phyloP scores from a whole-genome alignment of 2,797 vertebrate species.

The Cryptoprocta ferox region DNA sequence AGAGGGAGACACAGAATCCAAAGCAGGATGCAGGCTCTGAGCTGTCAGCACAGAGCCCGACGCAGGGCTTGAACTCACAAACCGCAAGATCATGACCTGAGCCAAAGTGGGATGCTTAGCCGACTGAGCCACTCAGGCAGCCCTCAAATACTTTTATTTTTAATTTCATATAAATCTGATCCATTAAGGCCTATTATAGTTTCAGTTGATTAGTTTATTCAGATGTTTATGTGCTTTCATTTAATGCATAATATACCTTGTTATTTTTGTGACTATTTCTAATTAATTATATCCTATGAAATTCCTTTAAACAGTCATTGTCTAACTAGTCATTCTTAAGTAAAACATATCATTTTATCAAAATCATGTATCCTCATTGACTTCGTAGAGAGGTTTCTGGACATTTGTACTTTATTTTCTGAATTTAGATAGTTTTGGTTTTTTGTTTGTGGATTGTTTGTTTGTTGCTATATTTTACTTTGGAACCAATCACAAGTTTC shows the following conservation, averaged over 20 bases:
- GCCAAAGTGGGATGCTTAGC: too few species aligned
- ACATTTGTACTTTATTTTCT: neutral
- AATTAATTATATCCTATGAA: conserved; percentile 49
- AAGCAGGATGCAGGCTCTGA: too few species aligned
- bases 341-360: conserved; percentile 29
- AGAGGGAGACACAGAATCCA: too few species aligned
- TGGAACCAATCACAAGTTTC: neutral
- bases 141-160: neutral
- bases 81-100: too few species aligned
- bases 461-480: neutral
- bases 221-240: neutral
- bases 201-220: neutral
- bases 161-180: neutral
- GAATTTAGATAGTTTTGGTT: neutral
- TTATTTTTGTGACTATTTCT: conserved; percentile 56
- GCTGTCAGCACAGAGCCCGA: too few species aligned
- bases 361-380: neutral
- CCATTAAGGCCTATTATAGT: neutral
- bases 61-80: too few species aligned
- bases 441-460: neutral
- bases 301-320: neutral
- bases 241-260: conserved; percentile 18
- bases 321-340: conserved; percentile 29
- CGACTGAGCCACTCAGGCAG: too few species aligned
- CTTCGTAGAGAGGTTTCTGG: neutral